Base-by-base conservation (phyloP, 2,113 vertebrate genomes). In the Abramis brama region DNA sequence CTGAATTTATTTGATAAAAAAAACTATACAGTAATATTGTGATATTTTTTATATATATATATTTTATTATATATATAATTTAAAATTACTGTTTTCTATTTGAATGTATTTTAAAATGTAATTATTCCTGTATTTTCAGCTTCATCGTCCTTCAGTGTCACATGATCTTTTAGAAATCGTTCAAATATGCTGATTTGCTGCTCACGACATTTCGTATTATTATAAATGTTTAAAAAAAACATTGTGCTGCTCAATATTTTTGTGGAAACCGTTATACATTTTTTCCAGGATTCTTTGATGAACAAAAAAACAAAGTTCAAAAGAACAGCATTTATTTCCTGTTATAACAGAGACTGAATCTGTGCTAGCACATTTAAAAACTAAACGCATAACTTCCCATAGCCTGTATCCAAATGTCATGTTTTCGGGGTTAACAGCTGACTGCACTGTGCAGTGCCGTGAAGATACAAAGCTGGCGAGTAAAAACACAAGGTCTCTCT, bases 401-500 rank as follows among this genome's bases (percentile, higher is more conserved):
- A 45, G 21, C 70, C 36, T 73, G 36, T n/a, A 27, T 50, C 47
- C n/a, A 33, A 52, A 21, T 0, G 9, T 52, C 47, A 55, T 77
- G 25, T 80, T 80, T 62, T 80, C 39, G 19, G 36, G 33, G 5
- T 80, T 19, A 62, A 25, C 78, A 17, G 57, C 27, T 55, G 74
- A 77, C 47, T 55, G 74, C 74, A 52, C 71, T 47, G n/a, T 47
- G 30, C 57, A 62, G 78, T 2, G n/a, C 23, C 2, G 12, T 77
- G 11, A 39, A 80, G 62, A 57, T 68, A 33, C 60, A 76, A 79
- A 68, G 74, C 25, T 17, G 55, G 12, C 5, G 39, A 55, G 33
- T 74, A 84, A 83, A 77, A 86, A 62, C 55, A 27, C 87, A 88
- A 86, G 87, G 87, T 73, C 74, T 86, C 80, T 62, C n/a, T 30